phyloP scores from a whole-genome alignment of 2,888 invertebrate genomes.

The Rhagonycha lutea region DNA sequence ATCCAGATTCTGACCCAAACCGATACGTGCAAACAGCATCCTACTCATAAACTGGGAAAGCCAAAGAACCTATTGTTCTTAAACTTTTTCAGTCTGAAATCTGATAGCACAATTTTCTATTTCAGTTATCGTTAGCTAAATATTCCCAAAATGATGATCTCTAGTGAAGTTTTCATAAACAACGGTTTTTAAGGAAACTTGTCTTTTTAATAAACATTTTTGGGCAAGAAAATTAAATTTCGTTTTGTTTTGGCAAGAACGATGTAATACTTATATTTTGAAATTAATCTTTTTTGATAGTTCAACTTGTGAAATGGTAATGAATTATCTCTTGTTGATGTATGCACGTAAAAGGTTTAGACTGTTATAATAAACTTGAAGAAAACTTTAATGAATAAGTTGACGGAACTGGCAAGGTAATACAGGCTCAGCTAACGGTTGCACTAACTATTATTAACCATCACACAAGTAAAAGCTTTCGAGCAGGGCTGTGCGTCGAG shows the following conservation, averaged over 20 bases:
- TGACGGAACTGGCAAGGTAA: conserved; percentile 20
- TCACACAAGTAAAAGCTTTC: conserved; percentile 25
- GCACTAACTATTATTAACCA: conserved; percentile 23
- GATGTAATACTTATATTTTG: not conserved
- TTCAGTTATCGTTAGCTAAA: no score
- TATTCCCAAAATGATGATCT: no score
- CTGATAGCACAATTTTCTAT: no score
- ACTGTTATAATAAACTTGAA: conserved; percentile 19
- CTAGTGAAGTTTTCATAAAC: no score
- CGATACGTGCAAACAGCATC: no score
- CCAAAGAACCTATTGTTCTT: no score
- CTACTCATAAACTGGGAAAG: no score
- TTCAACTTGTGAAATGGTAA: not conserved
- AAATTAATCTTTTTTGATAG: not conserved
- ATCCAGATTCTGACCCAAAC: no score
- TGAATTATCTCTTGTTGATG: not conserved
- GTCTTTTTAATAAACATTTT: no score
- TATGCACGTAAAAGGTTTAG: conserved; percentile 3
- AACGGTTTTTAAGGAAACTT: no score
- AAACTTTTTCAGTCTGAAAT: no score
- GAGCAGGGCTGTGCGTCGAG: conserved; percentile 10
- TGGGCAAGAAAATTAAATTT: no score
- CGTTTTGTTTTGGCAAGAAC: not conserved
- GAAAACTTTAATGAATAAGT: conserved; percentile 26
- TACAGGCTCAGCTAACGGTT: conserved; percentile 12